These are phyloP conservation scores for Amphipoea lucens DNA, from an alignment of 2,888 invertebrate genomes.

Conservation along the genomic window DNA sequence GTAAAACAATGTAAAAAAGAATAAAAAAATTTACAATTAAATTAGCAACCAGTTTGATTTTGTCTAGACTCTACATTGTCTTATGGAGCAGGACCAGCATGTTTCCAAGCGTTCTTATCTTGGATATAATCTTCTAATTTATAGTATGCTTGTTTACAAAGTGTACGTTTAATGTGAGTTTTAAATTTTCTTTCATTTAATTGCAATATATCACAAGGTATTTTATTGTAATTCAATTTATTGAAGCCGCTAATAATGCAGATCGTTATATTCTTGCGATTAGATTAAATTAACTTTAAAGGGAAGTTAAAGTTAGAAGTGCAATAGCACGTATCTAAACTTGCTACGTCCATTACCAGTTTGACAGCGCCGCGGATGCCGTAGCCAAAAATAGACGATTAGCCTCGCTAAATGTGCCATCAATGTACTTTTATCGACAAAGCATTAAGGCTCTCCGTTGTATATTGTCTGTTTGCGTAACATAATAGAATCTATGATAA, in stretches of 20 bases:
- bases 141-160: no score
- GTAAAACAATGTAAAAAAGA: no score
- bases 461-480: not conserved
- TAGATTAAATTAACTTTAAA: not conserved
- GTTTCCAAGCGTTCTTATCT: no score
- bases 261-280: not conserved
- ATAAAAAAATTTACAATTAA: no score
- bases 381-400: constrained; percentile 48
- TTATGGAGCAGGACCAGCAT: no score
- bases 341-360: constrained; percentile 34
- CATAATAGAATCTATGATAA: not conserved
- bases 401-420: constrained; percentile 18
- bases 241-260: not conserved
- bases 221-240: no score
- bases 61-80: no score
- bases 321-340: constrained; percentile 24
- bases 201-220: no score
- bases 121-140: no score
- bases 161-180: no score
- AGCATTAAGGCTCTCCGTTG: not conserved
- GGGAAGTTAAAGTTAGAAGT: constrained; percentile 10
- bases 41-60: no score
- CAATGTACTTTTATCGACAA: constrained; percentile 27
- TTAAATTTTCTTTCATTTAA: no score
- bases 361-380: constrained; percentile 30